A percentile compares a stretch with the other conserved stretches of the same genome.
Conservation (phyloP, 1,140 invertebrate genomes). For the Cydia splendana region DNA sequence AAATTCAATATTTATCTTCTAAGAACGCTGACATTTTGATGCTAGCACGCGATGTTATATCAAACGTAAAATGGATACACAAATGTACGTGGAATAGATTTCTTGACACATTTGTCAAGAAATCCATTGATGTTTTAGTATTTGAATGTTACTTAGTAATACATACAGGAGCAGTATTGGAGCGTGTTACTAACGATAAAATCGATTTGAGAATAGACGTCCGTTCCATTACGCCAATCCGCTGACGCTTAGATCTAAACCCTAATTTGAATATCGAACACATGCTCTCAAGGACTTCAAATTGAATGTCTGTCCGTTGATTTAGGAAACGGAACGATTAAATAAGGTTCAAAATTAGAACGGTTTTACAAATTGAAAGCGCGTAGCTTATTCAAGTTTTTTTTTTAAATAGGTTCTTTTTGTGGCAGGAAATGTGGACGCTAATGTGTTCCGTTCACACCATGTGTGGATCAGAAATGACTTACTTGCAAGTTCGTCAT, state of each 20-base stretch:
- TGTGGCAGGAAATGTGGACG: conserved; percentile 55
- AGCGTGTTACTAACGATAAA: conserved; percentile 16
- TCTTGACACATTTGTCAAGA: not conserved
- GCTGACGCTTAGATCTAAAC: conserved; percentile 57
- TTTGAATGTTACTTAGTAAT: not conserved
- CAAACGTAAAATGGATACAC: conserved; percentile 23
- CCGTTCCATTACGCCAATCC: conserved; percentile 60
- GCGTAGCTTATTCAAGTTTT: conserved; percentile 44
- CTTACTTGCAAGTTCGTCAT: conserved; percentile 54
- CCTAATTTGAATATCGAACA: conserved; percentile 69
- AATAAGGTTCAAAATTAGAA: conserved; percentile 35
- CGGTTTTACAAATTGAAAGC: conserved; percentile 2
- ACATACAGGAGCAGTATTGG: not conserved
- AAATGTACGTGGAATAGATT: too few relatives aligned
- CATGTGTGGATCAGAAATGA: conserved; percentile 67
- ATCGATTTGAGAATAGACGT: conserved; percentile 69
- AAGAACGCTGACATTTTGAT: conserved; percentile 23
- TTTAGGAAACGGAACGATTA: conserved; percentile 31
- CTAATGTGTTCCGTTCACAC: conserved; percentile 66
- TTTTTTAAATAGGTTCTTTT: conserved; percentile 53
- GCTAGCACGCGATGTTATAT: conserved; percentile 27
- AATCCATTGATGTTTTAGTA: conserved; percentile 19
- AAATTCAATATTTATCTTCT: conserved; percentile 17
- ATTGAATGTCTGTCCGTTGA: not conserved
- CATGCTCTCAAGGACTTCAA: conserved; percentile 53